Evolutionary conservation across 2,888 invertebrate species (phyloP).

Genomic region (Cyaniris semiargus): DNA sequence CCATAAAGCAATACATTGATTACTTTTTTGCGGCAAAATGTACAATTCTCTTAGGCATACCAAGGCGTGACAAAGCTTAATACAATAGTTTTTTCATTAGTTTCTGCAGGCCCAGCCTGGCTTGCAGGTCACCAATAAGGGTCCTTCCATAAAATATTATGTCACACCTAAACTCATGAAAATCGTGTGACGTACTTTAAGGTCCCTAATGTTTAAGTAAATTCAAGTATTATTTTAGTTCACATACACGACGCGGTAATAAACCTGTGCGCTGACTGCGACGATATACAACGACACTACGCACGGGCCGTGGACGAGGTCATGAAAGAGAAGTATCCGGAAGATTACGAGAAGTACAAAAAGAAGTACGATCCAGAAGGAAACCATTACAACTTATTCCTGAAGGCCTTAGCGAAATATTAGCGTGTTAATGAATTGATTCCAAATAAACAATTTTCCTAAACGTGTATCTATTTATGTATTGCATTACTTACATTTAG

Average conservation of each 20-base stretch:
- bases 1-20: too few species aligned
- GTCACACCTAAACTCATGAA: too few species aligned
- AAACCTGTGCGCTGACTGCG: background rate
- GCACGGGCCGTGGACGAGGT: background rate
- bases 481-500: too few species aligned
- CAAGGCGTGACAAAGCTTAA: too few species aligned
- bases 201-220: background rate
- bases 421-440: background rate
- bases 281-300: background rate
- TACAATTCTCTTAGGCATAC: too few species aligned
- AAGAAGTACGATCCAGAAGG: background rate
- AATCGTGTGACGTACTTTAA: too few species aligned
- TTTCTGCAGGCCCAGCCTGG: too few species aligned
- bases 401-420: background rate
- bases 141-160: too few species aligned
- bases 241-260: background rate
- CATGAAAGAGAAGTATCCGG: background rate
- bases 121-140: too few species aligned
- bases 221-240: background rate
- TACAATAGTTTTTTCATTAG: too few species aligned
- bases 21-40: too few species aligned
- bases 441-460: background rate
- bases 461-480: too few species aligned
- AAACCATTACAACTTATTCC: background rate
- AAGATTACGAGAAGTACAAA: background rate